Percentiles rank a stretch among this genome's conserved stretches.
Evolutionary conservation across 2,888 invertebrate species (phyloP).

Genomic region (Diploptera punctata): DNA sequence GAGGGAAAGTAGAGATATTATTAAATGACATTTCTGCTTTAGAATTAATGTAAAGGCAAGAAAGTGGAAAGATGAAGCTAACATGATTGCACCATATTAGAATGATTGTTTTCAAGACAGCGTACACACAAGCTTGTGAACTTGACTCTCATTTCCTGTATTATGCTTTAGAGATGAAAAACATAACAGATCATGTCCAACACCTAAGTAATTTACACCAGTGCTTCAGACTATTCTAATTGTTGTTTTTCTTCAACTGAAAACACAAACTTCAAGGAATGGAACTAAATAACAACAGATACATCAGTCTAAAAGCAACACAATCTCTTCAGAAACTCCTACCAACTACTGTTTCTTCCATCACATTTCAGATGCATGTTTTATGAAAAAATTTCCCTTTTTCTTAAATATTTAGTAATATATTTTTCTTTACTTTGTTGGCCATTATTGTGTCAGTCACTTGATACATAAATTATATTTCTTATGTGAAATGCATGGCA

Average conservation of each 20-base stretch:
- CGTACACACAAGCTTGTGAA: no score
- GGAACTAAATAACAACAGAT: slow-evolving; percentile 17
- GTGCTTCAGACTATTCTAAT: neutral
- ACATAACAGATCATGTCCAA: no score
- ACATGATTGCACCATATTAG: no score
- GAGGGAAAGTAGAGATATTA: no score
- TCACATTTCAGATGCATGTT: slow-evolving; percentile 12
- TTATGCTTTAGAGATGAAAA: no score
- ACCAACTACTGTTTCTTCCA: slow-evolving; percentile 10
- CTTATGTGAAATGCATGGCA: slow-evolving; percentile 3
- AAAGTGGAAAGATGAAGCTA: no score
- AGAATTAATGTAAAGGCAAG: no score
- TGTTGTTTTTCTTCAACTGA: neutral
- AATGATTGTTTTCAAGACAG: no score
- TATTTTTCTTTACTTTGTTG: neutral
- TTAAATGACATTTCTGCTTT: no score
- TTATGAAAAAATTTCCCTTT: neutral
- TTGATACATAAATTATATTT: neutral
- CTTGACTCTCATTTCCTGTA: no score
- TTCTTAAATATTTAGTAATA: slow-evolving; percentile 5
- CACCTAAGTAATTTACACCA: neutral
- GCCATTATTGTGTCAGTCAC: slow-evolving; percentile 3
- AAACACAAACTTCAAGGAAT: neutral
- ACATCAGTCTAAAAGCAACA: slow-evolving; percentile 10
- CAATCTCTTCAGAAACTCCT: slow-evolving; percentile 12